A percentile compares a stretch with the other conserved stretches of the same genome.
Conservation (phyloP, 2,113 vertebrate genomes). For the Peromyscus maniculatus region DNA sequence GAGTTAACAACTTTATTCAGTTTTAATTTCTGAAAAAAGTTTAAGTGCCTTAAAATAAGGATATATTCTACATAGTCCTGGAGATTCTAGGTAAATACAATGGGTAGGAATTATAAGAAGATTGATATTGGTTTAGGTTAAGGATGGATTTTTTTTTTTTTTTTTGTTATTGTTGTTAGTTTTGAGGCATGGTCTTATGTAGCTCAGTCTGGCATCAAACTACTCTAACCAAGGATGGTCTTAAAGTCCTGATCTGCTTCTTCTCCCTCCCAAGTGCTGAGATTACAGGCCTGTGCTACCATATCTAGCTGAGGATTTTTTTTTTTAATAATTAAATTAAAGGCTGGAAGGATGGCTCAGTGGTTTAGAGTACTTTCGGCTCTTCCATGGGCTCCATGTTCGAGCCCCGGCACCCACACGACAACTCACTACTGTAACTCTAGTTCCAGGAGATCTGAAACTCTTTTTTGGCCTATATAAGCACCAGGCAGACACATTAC, state of each 20-base stretch:
- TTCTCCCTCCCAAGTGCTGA: not conserved
- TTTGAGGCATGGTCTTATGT: not conserved
- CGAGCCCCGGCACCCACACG: not conserved
- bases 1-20: not conserved
- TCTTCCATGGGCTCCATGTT: too few species aligned
- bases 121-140: conserved; percentile 3
- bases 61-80: not conserved
- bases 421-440: not conserved
- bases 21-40: conserved; percentile 27
- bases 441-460: not conserved
- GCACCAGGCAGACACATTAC: not conserved
- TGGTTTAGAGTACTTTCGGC: not conserved
- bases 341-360: not conserved
- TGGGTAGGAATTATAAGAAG: conserved; percentile 38
- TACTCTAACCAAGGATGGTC: not conserved
- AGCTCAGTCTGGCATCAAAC: not conserved
- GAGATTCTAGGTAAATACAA: conserved; percentile 24
- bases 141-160: not conserved
- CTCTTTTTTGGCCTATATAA: not conserved
- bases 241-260: not conserved
- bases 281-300: not conserved
- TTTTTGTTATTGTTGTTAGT: not conserved
- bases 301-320: not conserved
- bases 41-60: conserved; percentile 42
- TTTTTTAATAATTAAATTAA: not conserved